These are phyloP conservation scores for Electrophaes corylata DNA, from an alignment of 2,888 invertebrate genomes.

Conservation along the genomic window DNA sequence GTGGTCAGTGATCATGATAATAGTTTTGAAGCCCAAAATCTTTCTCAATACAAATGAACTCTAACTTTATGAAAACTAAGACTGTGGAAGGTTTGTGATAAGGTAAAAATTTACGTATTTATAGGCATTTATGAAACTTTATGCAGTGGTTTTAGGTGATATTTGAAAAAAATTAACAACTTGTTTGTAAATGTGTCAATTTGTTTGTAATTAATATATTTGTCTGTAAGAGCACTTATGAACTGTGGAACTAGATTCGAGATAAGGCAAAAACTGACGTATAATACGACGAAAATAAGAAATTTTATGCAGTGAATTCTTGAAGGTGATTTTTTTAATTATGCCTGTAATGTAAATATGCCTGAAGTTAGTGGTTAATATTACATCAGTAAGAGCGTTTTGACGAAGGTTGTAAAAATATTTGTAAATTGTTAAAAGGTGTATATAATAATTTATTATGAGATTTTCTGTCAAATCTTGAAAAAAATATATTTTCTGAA, in stretches of 20 bases:
- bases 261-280: too few relatives aligned
- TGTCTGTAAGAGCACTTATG: not conserved
- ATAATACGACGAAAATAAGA: too few relatives aligned
- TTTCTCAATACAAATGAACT: constrained; percentile 59
- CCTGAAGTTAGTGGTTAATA: constrained; percentile 6
- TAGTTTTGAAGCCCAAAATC: constrained; percentile 65
- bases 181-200: not conserved
- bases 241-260: too few relatives aligned
- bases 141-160: too few relatives aligned
- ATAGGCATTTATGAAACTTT: not conserved
- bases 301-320: too few relatives aligned
- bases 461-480: constrained; percentile 37
- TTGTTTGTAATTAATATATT: not conserved
- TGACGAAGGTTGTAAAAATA: constrained; percentile 36
- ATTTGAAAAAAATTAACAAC: not conserved
- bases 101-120: not conserved
- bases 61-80: not conserved
- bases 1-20: constrained; percentile 74
- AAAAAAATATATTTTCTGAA: constrained; percentile 66
- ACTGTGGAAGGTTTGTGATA: not conserved
- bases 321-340: too few relatives aligned
- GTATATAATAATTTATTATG: constrained; percentile 71
- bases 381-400: constrained; percentile 20
- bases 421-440: constrained; percentile 53
- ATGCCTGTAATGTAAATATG: not conserved